Conservation (phyloP, 1,140 invertebrate species). For the Onthophagus taurus region DNA sequence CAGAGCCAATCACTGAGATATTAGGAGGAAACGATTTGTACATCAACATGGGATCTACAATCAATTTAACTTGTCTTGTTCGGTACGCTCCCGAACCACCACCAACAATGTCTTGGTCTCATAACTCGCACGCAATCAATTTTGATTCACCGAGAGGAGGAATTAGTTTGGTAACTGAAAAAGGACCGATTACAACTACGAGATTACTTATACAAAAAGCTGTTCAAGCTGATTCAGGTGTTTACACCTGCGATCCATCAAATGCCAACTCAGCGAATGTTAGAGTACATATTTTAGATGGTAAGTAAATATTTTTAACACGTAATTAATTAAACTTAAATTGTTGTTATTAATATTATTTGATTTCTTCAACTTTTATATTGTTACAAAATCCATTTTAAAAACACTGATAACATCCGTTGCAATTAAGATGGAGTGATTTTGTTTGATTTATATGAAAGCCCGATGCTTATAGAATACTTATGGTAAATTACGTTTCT, state of each 20-base stretch:
- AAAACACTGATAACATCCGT: too few relatives aligned
- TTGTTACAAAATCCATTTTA: too few relatives aligned
- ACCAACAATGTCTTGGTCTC: conserved; percentile 66
- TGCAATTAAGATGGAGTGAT: too few relatives aligned
- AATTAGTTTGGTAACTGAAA: conserved; percentile 71
- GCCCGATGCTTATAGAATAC: too few relatives aligned
- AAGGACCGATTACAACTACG: conserved; percentile 67
- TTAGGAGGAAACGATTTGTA: conserved; percentile 70
- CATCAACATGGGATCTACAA: conserved; percentile 77
- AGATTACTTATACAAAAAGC: conserved; percentile 69
- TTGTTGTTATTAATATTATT: too few relatives aligned
- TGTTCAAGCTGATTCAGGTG: conserved; percentile 60
- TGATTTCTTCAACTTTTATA: too few relatives aligned
- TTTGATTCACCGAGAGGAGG: conserved; percentile 63
- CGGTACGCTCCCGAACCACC: conserved; percentile 73
- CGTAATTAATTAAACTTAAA: too few relatives aligned
- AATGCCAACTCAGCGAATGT: conserved; percentile 67
- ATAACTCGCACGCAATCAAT: conserved; percentile 69
- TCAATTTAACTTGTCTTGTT: conserved; percentile 80
- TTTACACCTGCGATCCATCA: conserved; percentile 68
- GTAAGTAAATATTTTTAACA: too few relatives aligned
- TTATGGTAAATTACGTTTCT: too few relatives aligned
- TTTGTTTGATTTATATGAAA: too few relatives aligned
- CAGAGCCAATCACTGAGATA: conserved; percentile 79
- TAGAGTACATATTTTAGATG: conserved; percentile 73